Conservation (phyloP, 2,888 invertebrate genomes). For the Andrena flavipes region DNA sequence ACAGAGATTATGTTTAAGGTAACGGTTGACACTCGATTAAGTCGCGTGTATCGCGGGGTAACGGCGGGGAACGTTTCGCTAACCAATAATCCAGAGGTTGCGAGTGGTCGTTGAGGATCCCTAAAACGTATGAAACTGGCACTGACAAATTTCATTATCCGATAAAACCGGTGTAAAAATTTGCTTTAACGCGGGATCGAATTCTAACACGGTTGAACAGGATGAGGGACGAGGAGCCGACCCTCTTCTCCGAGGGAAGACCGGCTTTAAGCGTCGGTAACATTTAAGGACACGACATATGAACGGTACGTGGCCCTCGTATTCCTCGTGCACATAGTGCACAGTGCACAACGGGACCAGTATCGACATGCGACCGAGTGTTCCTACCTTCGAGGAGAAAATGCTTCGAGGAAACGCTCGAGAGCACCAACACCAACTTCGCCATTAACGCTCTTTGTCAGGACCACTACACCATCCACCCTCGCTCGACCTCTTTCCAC, state of each 20-base stretch:
- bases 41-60: background rate
- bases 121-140: background rate
- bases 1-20: no score
- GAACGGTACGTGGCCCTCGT: constrained; percentile 41
- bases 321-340: constrained; percentile 16
- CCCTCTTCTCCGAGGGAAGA: background rate
- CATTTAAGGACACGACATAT: constrained; percentile 57
- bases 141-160: constrained; percentile 1
- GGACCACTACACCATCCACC: constrained; percentile 20
- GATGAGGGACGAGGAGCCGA: no score
- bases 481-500: constrained; percentile 42
- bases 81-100: background rate
- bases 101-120: background rate
- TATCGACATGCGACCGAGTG: constrained; percentile 59
- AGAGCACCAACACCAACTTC: constrained; percentile 45
- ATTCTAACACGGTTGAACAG: background rate
- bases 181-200: background rate
- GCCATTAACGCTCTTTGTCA: constrained; percentile 55
- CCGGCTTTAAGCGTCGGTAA: constrained; percentile 32
- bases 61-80: background rate
- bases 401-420: constrained; percentile 41
- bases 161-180: background rate
- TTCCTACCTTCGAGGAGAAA: constrained; percentile 33
- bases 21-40: constrained; percentile 5
- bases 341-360: constrained; percentile 17